Base-by-base conservation (phyloP, 1,140 invertebrate genomes). In the Chrysopa pallens region DNA sequence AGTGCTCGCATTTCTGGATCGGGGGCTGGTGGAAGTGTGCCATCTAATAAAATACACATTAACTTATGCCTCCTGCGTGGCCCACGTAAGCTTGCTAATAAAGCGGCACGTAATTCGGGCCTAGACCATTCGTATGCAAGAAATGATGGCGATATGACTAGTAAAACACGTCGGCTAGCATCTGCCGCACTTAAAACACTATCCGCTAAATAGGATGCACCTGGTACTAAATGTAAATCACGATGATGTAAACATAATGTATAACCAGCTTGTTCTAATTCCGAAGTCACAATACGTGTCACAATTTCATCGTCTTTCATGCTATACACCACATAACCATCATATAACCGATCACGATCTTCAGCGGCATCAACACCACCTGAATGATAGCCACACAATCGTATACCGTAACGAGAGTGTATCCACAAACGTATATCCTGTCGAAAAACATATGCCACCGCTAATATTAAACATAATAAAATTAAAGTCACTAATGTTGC, bases 281-380 rank as follows among this genome's bases (percentile, higher is more conserved):
- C 80, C 0, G 81, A 70, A 13, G 81, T 78, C 29, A 91, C 69
- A 45, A 78, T 76, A 52, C 84, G 70, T 11, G 76, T 69, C 5
- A 87, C 77, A 50, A 88, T 83, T 47, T 81, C 74, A 39, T 84
- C 78, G 62, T 91, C 86, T 58, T 84, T 78, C 49, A 80, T 76
- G 61, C 82, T 84, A 65, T 89, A 89, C 45, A 87, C 78, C 54
- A 91, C 69, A 60, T 88, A 91, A 36, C 84, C 86, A 55, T 91
- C 87, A 59, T 84, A 88, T 29, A 85, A 66, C 43, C 80, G 73
- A 55, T 83, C 80, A 29, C 73, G 68, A 54, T 81, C 78, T 46
- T 69, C 56, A 42, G 76, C 70, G 35, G 64, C 62, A 17, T 64
- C 64, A 40, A 65, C 64, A 6, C 60, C 48, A 49, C 68, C 55